Base-by-base conservation (phyloP, 2,113 vertebrate species). In the Pantherophis guttatus region DNA sequence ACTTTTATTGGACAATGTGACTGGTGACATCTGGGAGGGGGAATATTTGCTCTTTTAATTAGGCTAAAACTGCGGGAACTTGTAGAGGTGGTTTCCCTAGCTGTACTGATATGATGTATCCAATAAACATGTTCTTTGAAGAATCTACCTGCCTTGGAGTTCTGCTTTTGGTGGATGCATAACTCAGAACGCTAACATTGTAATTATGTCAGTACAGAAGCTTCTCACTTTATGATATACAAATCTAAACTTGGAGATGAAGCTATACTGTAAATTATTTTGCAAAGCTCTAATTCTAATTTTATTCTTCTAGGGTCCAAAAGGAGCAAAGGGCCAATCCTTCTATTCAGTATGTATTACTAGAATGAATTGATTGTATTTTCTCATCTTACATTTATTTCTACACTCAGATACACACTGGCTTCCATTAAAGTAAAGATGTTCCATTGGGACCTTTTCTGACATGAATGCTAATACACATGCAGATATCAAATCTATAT, bases 331-430 rank as follows among this genome's bases (percentile, higher is more conserved):
- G 8, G 96, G 96, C 24, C 0, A 88, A 87, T 2, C 85, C 33
- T 91, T 90, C 2, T 96, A 95, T 92, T 94, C 96, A 1, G 96
- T 97, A 96, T 0, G 93, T 97, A 96, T 94, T 87, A 94, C 91
- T 94, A 44, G 21, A 33, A 86, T 59, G 7, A 10, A 44, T 57
- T 57, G 59, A 15, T 29, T 10, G n/a, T 29, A 55, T 55, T 75
- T n/a, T 48, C 17, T 23, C 86, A 52, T 26, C 44, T 52, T 50
- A 52, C 86, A 50, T 26, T 50, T 52, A 26, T 50, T 50, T 50
- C 24, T 50, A 57, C n/a, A 88, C 52, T 1, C 9, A 87, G 86
- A 24, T 33, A 15, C n/a, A 44, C 10, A 85, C 2, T 57, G 29
- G 44, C 24, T 44, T 50, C 26, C 48, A 58, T 50, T n/a, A 70